Evolutionary conservation across 30 jellyfish, hydroid and myxozoan species (phyloP).

Genomic region (Aurelia aurita complex sp. Pacific): DNA sequence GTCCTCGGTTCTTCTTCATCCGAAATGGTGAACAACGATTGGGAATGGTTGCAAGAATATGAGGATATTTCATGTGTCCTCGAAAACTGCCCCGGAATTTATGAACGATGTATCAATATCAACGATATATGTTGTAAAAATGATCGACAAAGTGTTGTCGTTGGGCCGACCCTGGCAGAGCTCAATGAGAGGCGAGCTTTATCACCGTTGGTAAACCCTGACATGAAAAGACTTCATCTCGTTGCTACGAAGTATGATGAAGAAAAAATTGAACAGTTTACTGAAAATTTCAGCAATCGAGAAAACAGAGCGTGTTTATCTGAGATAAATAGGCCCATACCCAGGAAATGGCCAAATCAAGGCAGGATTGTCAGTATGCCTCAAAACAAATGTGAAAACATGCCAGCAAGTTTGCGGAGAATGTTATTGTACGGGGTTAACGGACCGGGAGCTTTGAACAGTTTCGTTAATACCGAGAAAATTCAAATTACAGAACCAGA

Average conservation of each 20-base stretch:
- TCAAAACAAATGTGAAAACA: conserved; percentile 28
- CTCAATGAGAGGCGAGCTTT: conserved; percentile 76
- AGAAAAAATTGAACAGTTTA: conserved; percentile 42
- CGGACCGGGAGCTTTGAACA: conserved; percentile 67
- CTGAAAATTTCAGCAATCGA: conserved; percentile 4
- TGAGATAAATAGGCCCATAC: conserved; percentile 62
- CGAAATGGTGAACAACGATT: conserved; percentile 38
- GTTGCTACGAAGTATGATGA: conserved; percentile 66
- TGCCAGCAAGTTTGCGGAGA: conserved; percentile 48
- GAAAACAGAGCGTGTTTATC: conserved; percentile 38
- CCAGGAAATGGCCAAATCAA: conserved; percentile 1
- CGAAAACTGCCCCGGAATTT: conserved; percentile 68
- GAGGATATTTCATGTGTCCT: conserved; percentile 63
- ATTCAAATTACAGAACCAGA: background rate
- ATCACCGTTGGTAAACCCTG: conserved; percentile 85
- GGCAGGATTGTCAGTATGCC: conserved; percentile 27
- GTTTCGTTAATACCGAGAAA: conserved; percentile 16
- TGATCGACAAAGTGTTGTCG: conserved; percentile 36
- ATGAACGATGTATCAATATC: conserved; percentile 74
- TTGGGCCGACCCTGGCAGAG: conserved; percentile 86
- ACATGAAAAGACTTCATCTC: conserved; percentile 80
- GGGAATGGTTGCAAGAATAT: conserved; percentile 90
- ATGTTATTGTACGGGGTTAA: conserved; percentile 50
- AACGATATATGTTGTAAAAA: conserved; percentile 72
- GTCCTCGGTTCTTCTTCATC: conserved; percentile 44